A percentile compares a stretch with the other conserved stretches of the same genome.
Evolutionary conservation across 1,140 invertebrate genomes (phyloP).

Genomic region (Aphelenchoides fujianensis): DNA sequence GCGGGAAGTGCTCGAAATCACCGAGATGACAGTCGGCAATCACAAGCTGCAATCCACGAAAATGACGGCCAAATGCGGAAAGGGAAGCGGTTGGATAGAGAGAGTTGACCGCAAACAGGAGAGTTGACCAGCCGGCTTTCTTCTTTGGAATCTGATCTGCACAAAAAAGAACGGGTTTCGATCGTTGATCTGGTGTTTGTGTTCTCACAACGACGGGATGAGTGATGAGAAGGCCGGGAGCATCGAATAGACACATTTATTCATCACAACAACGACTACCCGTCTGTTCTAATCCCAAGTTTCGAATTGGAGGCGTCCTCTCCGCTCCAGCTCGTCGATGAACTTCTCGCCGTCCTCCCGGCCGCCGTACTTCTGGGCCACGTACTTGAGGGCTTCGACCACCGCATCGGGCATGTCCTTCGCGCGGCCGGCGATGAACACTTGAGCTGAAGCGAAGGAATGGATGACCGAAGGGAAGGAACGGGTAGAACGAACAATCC

Average conservation of each 20-base stretch:
- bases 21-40: no score
- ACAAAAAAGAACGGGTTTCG: no score
- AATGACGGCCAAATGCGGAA: no score
- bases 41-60: no score
- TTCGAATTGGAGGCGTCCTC: slow-evolving; percentile 76
- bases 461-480: background rate
- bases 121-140: no score
- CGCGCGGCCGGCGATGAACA: slow-evolving; percentile 87
- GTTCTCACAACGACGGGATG: background rate
- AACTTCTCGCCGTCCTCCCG: slow-evolving; percentile 68
- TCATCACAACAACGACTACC: slow-evolving; percentile 8
- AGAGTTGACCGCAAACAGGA: no score
- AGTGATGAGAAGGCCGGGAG: no score
- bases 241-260: slow-evolving; percentile 8
- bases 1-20: no score
- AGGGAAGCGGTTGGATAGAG: no score
- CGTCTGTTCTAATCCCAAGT: slow-evolving; percentile 79
- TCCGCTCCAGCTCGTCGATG: slow-evolving; percentile 70
- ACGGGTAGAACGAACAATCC: background rate
- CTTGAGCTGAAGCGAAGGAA: slow-evolving; percentile 18
- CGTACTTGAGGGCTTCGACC: slow-evolving; percentile 66
- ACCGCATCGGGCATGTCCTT: slow-evolving; percentile 90
- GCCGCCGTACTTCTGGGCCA: slow-evolving; percentile 28
- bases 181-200: no score
- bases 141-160: no score